Percentiles rank a stretch among this genome's conserved stretches.
phyloP scores from a whole-genome alignment of 2,113 vertebrate genomes.

The Cheilinus undulatus region DNA sequence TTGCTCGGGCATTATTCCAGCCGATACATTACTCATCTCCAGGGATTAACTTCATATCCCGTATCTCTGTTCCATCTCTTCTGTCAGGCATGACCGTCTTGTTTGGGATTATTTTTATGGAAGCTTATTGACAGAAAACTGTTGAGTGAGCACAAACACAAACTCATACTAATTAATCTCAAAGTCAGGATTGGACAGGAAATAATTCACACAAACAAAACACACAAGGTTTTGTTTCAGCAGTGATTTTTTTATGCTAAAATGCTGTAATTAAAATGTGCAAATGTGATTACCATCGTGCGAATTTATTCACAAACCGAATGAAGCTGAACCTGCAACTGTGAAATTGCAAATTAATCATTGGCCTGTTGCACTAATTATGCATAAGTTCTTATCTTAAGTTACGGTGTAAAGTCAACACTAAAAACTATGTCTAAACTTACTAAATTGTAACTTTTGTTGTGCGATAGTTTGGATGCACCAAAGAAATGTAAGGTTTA shows the following conservation, averaged over 20 bases:
- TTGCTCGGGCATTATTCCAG: constrained; percentile 15
- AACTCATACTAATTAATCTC: constrained; percentile 10
- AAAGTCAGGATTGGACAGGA: background rate
- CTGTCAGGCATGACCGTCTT: constrained; percentile 17
- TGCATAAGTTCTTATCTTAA: too few relatives aligned
- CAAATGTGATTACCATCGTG: background rate
- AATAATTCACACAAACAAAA: too few relatives aligned
- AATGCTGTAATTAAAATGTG: background rate
- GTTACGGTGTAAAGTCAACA: too few relatives aligned
- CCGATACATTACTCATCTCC: constrained; percentile 12
- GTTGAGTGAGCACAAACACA: constrained; percentile 21
- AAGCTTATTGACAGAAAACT: constrained; percentile 30
- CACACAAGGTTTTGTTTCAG: too few relatives aligned
- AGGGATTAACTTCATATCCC: constrained; percentile 35
- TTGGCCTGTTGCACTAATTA: too few relatives aligned
- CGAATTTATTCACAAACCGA: background rate
- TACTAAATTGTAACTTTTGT: too few relatives aligned
- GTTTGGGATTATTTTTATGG: constrained; percentile 20
- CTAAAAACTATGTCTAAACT: too few relatives aligned
- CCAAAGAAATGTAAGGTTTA: too few relatives aligned
- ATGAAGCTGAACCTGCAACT: background rate
- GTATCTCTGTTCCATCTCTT: constrained; percentile 15
- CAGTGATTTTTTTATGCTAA: too few relatives aligned
- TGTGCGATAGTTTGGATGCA: too few relatives aligned
- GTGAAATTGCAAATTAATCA: background rate